These are phyloP conservation scores for Drosophila lacicola DNA, from an alignment of 2,888 invertebrate genomes.

Conservation along the genomic window DNA sequence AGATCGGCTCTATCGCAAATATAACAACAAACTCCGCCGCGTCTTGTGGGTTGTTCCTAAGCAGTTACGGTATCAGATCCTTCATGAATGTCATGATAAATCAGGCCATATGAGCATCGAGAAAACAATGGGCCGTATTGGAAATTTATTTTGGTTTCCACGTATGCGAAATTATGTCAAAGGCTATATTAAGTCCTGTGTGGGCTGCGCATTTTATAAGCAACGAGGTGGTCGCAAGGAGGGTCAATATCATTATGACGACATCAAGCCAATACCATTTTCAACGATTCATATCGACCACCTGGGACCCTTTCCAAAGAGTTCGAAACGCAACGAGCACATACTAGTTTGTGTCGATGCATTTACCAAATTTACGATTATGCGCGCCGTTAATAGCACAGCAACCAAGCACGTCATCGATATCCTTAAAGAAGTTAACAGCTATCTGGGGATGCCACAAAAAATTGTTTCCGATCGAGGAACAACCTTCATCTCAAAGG, in stretches of 20 bases:
- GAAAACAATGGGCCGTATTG: neutral
- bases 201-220: conserved; percentile 17
- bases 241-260: conserved; percentile 11
- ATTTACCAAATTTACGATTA: conserved; percentile 1
- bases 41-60: conserved; percentile 19
- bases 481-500: neutral
- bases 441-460: conserved; percentile 1
- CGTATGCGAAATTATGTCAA: conserved; percentile 15
- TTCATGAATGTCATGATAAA: conserved; percentile 8
- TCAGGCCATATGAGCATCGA: conserved; percentile 8
- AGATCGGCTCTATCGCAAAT: conserved; percentile 13
- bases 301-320: conserved; percentile 14
- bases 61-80: conserved; percentile 13
- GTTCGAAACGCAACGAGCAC: neutral
- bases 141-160: conserved; percentile 13
- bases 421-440: neutral
- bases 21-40: neutral
- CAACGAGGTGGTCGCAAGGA: conserved; percentile 6
- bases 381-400: conserved; percentile 2
- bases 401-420: conserved; percentile 2
- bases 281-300: conserved; percentile 10
- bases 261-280: conserved; percentile 9
- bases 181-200: conserved; percentile 1
- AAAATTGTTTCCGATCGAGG: neutral
- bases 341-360: neutral